Evolutionary conservation across 2,113 vertebrate genomes (phyloP).

Genomic region (Cyrtonyx montezumae): DNA sequence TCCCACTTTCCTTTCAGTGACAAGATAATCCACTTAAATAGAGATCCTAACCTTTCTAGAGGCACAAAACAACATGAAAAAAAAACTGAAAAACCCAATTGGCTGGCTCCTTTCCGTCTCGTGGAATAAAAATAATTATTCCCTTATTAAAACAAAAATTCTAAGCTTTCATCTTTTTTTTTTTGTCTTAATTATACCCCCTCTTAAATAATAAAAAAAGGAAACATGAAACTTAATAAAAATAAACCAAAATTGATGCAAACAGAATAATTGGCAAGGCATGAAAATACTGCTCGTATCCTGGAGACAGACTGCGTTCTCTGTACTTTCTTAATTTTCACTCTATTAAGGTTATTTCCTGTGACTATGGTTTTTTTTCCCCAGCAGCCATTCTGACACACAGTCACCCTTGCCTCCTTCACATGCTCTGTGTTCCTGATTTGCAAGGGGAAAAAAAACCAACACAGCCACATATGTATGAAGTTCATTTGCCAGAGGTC

Average conservation of each 20-base stretch:
- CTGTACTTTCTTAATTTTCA: conserved; percentile 81
- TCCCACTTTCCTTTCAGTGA: conserved; percentile 46
- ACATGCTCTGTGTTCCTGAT: not conserved
- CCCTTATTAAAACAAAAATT: conserved; percentile 71
- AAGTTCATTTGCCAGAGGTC: not conserved
- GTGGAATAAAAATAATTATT: conserved; percentile 50
- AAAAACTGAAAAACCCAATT: conserved; percentile 35
- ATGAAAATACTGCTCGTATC: conserved; percentile 70
- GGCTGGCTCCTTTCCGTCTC: conserved; percentile 36
- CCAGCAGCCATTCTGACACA: conserved; percentile 39
- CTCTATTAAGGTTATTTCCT: conserved; percentile 84
- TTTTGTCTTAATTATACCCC: conserved; percentile 59
- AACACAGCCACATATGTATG: not conserved
- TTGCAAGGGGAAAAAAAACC: not conserved
- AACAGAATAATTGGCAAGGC: conserved; percentile 80
- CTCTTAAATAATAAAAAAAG: conserved; percentile 42
- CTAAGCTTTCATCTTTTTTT: conserved; percentile 59
- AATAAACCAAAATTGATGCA: conserved; percentile 75
- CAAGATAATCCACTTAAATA: conserved; percentile 66
- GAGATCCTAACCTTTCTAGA: conserved; percentile 61
- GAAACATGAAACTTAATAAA: conserved; percentile 53
- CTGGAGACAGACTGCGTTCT: conserved; percentile 72
- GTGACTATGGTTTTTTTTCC: conserved; percentile 62
- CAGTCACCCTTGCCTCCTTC: conserved; percentile 28
- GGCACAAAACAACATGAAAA: conserved; percentile 62